A percentile compares a stretch with the other conserved stretches of the same genome.
Conservation (phyloP, 2,113 vertebrate genomes). For the Scopus umbretta region DNA sequence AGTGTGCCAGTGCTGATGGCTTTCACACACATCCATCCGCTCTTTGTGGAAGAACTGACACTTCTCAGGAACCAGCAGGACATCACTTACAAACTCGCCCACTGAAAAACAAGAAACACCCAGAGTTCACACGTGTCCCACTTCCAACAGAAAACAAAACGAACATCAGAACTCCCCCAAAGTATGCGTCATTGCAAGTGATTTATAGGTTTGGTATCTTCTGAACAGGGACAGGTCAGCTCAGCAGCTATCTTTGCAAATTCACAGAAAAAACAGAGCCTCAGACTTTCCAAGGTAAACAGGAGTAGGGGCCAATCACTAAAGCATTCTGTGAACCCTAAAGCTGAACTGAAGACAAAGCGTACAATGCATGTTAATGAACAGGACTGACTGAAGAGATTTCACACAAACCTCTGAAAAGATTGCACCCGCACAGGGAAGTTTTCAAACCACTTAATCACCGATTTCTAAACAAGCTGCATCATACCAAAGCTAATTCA, state of each 20-base stretch:
- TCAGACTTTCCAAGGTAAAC: neutral
- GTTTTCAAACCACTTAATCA: neutral
- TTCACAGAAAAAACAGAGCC: neutral
- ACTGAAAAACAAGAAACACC: constrained; percentile 70
- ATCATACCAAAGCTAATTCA: neutral
- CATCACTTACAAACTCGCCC: constrained; percentile 93
- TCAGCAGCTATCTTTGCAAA: neutral
- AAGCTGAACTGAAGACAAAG: neutral
- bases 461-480: neutral
- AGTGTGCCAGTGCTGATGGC: constrained; percentile 90
- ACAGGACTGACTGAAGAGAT: neutral
- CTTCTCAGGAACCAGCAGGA: constrained; percentile 92
- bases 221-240: neutral
- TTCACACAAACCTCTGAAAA: neutral
- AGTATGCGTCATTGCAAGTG: fast-evolving
- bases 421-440: neutral
- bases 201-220: neutral
- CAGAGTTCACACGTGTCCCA: fast-evolving
- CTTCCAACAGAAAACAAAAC: neutral
- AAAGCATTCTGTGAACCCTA: neutral
- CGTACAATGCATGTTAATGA: neutral
- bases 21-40: constrained; percentile 87
- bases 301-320: neutral
- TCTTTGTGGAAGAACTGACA: constrained; percentile 98
- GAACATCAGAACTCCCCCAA: too few relatives aligned